Base-by-base conservation (phyloP, 2,888 invertebrate genomes). In the Tyria jacobaeae region DNA sequence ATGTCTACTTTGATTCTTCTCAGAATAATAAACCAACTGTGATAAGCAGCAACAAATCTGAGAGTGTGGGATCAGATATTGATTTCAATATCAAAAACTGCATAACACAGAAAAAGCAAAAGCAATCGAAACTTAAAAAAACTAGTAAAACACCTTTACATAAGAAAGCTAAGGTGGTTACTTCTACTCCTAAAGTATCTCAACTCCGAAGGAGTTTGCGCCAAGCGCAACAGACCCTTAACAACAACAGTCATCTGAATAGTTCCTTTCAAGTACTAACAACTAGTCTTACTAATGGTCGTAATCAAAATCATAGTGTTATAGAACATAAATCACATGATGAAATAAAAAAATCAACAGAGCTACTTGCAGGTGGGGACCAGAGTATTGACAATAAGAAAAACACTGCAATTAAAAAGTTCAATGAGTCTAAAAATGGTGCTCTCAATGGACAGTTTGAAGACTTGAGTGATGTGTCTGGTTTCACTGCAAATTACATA, bases 401-500 rank as follows among this genome's bases (percentile, higher is more conserved):
- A 66, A 78, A 65, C 60, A 65, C 63, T 51, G 74, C 64, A 57
- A 65, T 62, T 34, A 69, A 73, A 51, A 61, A 62, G 15, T 54
- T 56, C 3, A 72, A 77, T 58, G 71, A 66, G 57, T 75, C 76
- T 55, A 84, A 79, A 68, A 73, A 68, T 70, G 74, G 65, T 14
- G 66, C 67, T 31, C 66, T 72, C 1, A 91, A 91, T 78, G 89
- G 89, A 10, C 87, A 89, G 57, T 91, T 89, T 82, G 93, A 93
- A 64, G 92, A 94, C 56, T 67, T 90, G 21, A 94, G 94, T 81
- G 94, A 94, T 82, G 91, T 94, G 3, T 94, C 94, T 39, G 94
- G 94, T 0, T 91, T 93, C 61, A 94, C 94, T 27, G 94, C 93
- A 3, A 94, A 92, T 72, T 94, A 94, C 66, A 94, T 94, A 35